These are phyloP conservation scores for Geopemphigus sp. DNA, from an alignment of 1,140 invertebrate species.

Conservation along the genomic window DNA sequence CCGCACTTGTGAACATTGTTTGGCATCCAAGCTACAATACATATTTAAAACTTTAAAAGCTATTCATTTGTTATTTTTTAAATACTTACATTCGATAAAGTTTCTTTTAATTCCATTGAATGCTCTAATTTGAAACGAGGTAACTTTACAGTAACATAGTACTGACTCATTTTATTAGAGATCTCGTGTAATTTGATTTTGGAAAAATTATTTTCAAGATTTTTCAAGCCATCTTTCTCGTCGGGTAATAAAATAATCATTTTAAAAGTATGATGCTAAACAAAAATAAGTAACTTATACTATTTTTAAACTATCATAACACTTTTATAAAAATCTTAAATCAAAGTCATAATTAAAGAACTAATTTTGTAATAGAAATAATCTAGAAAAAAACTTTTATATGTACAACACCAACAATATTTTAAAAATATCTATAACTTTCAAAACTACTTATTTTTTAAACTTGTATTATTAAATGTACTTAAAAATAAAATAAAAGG, in stretches of 20 bases:
- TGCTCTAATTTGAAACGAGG: conserved; percentile 36
- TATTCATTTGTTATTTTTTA: background rate
- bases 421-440: no score
- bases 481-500: no score
- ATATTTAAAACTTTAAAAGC: no score
- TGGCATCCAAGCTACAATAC: conserved; percentile 27
- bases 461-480: no score
- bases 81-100: conserved; percentile 14
- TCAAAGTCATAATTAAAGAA: no score
- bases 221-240: conserved; percentile 14
- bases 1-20: conserved; percentile 16
- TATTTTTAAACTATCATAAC: no score
- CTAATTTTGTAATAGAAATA: no score
- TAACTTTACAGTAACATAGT: conserved; percentile 19
- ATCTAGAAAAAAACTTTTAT: no score
- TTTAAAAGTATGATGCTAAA: conserved; percentile 26
- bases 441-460: no score
- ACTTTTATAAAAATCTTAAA: no score
- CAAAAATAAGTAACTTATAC: background rate
- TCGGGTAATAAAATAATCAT: conserved; percentile 38
- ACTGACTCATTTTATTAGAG: background rate
- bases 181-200: conserved; percentile 30
- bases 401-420: no score
- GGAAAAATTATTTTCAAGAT: conserved; percentile 28
- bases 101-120: background rate